These are phyloP conservation scores for Dioctria rufipes DNA, from an alignment of 2,888 invertebrate genomes.

Conservation along the genomic window DNA sequence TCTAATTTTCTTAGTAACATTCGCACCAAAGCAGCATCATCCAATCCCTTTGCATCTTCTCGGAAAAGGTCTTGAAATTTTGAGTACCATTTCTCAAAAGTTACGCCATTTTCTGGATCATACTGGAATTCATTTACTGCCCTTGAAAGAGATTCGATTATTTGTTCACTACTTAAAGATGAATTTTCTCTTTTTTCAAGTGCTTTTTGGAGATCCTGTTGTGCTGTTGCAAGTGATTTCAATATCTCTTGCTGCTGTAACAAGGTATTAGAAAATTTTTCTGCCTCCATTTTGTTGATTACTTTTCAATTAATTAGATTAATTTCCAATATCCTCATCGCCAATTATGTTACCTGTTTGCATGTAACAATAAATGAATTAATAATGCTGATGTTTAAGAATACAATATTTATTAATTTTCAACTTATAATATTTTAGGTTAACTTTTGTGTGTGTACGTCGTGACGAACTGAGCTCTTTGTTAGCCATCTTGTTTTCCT, in stretches of 20 bases:
- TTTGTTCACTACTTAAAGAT: neutral
- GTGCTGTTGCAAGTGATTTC: neutral
- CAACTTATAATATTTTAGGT: no score
- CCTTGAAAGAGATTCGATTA: constrained; percentile 55
- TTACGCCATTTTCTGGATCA: constrained; percentile 58
- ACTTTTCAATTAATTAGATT: no score
- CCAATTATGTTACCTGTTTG: no score
- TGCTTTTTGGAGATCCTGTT: neutral
- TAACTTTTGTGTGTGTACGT: no score
- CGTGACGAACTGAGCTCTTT: no score
- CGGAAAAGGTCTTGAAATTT: constrained; percentile 35
- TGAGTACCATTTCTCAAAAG: constrained; percentile 45
- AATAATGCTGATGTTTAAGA: no score
- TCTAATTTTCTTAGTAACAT: constrained; percentile 50
- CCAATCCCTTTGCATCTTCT: constrained; percentile 40
- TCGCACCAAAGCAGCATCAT: constrained; percentile 46
- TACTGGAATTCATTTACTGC: constrained; percentile 57
- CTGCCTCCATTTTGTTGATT: neutral
- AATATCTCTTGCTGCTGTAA: neutral
- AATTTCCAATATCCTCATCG: no score
- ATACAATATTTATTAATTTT: no score
- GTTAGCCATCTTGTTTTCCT: no score
- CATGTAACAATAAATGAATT: no score
- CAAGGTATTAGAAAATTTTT: neutral
- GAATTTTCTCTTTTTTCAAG: neutral